Evolutionary conservation across 2,888 invertebrate species (phyloP), one percentile per base, ranked within the genome.

Genomic region (Oscheius sp.): DNA sequence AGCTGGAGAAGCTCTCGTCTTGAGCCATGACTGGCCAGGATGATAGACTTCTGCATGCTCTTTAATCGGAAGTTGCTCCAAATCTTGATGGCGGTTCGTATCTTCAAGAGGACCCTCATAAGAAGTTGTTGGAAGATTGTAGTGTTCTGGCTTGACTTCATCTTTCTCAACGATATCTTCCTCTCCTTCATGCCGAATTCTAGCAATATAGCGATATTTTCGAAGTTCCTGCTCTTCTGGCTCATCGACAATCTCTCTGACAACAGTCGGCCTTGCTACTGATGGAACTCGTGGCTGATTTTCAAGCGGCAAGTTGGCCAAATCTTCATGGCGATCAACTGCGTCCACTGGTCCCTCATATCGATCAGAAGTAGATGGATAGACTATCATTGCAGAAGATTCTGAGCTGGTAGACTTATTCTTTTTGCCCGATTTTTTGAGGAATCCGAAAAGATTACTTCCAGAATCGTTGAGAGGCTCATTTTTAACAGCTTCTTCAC

Each of bases 181-280:
- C n/a, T 72, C 72, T n/a, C 73, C 75, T n/a, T 69, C 69, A 58
- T 77, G 74, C 1, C 70, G 63, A 34, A 63, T 33, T 8, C 76
- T 67, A 12, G 65, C 46, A 15, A 77, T 69, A 68, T 71, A 68
- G 50, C 71, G 71, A 65, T 46, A 61, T 12, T 52, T 27, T 12
- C 33, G 17, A n/a, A 45, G 52, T 45, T 66, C 52, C 10, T n/a
- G n/a, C n/a, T 63, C 69, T 20, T 33, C 55, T 2, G 31, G 34
- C 17, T 61, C 39, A 1, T 33, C 12, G 4, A 0, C 10, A n/a
- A 34, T 55, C 5, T 20, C 34, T n/a, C 34, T 37, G 20, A 34
- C 34, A 20, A 34, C 55, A 3, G 20, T n/a, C 2, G 2, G 37
- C 27, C 34, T 37, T 15, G 39, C n/a, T 1, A 23, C 29, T 10